These are phyloP conservation scores for Actinemys pallida DNA, from an alignment of 2,113 vertebrate genomes.

Conservation along the genomic window DNA sequence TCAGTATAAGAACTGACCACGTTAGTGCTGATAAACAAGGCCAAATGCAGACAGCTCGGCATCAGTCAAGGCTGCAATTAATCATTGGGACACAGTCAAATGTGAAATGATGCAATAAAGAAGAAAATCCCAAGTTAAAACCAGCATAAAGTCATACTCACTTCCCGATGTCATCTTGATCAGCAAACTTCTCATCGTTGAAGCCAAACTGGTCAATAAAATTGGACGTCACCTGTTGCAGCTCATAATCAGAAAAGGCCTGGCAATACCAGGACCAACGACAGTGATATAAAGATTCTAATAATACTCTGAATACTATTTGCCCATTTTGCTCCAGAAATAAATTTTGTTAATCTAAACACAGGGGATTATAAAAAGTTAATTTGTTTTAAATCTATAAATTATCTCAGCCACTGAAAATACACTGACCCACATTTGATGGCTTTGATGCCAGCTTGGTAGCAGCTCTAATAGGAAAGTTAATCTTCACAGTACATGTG, in stretches of 20 bases:
- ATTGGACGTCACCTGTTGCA: conserved; percentile 99
- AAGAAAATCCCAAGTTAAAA: conserved; percentile 75
- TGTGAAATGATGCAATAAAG: conserved; percentile 37
- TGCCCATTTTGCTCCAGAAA: conserved; percentile 80
- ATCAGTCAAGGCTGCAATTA: not conserved
- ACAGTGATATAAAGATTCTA: conserved; percentile 98
- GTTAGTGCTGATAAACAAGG: not conserved
- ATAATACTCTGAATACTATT: conserved; percentile 80
- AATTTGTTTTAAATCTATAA: not conserved
- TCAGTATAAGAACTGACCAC: not conserved
- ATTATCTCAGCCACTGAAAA: not conserved
- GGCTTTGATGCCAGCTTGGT: not conserved
- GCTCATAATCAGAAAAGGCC: conserved; percentile 99
- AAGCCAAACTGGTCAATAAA: conserved; percentile 99
- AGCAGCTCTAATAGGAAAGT: conserved; percentile 6
- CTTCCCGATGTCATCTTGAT: conserved; percentile 99
- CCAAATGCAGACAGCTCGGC: not conserved
- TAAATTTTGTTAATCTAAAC: conserved; percentile 55
- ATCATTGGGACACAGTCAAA: conserved; percentile 26
- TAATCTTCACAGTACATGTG: not conserved
- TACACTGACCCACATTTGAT: not conserved
- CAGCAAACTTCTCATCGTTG: conserved; percentile 99
- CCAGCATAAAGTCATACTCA: conserved; percentile 84
- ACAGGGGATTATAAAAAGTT: conserved; percentile 4
- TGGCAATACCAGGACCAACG: conserved; percentile 99